A percentile compares a stretch with the other conserved stretches of the same genome.
Conservation (phyloP, 2,113 vertebrate species). For the Pteronura brasiliensis region DNA sequence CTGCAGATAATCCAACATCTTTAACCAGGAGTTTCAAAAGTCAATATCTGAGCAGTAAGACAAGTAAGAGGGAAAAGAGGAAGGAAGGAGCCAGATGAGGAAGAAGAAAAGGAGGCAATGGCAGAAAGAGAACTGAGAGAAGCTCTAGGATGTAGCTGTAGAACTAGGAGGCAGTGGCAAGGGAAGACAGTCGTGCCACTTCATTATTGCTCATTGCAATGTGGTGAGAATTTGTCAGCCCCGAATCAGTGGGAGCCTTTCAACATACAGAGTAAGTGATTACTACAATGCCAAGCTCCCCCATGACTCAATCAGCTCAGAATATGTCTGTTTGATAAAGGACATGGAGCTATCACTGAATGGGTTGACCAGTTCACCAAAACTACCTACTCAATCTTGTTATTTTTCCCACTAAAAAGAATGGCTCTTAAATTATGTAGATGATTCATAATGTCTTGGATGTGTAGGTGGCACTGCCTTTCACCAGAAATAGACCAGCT, state of each 20-base stretch:
- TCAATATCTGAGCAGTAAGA: background rate
- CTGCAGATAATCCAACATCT: background rate
- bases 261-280: background rate
- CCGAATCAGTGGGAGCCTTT: background rate
- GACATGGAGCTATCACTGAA: background rate
- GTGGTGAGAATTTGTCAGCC: background rate
- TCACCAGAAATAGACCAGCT: constrained; percentile 49
- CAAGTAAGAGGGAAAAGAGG: background rate
- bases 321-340: background rate
- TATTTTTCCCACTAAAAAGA: background rate
- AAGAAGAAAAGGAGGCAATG: background rate
- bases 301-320: background rate
- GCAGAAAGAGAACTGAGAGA: background rate
- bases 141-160: background rate
- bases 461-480: constrained; percentile 19
- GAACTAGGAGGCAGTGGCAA: background rate
- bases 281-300: background rate
- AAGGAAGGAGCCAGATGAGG: background rate
- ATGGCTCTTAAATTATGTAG: constrained; percentile 23
- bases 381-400: background rate
- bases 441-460: constrained; percentile 37
- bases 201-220: background rate
- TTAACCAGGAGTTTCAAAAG: background rate
- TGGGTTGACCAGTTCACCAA: background rate
- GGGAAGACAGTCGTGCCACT: background rate